Percentiles rank a stretch among this genome's conserved stretches.
These are phyloP conservation scores for Sciurus carolinensis DNA, from an alignment of 2,797 vertebrate species.

Conservation along the genomic window DNA sequence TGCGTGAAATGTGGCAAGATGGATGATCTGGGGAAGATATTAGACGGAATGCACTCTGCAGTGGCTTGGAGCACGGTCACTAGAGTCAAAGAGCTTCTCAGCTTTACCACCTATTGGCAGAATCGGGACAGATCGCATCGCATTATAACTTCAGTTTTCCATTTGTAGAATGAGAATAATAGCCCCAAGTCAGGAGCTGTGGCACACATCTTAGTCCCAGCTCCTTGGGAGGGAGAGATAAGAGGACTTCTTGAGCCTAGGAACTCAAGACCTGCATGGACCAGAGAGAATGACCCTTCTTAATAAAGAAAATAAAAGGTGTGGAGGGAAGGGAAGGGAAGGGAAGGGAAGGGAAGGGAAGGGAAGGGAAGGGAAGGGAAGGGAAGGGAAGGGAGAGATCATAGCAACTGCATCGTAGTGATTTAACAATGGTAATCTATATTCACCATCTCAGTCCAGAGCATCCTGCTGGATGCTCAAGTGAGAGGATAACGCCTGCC, in stretches of 20 bases:
- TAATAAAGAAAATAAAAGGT: neutral
- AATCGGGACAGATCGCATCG: neutral
- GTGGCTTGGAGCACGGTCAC: neutral
- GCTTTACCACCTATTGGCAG: neutral
- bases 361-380: neutral
- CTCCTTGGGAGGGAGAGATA: neutral
- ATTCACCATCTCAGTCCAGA: neutral
- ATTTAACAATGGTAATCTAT: neutral
- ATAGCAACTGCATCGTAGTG: neutral
- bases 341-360: too few relatives aligned
- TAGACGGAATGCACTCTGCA: neutral
- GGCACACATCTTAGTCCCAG: neutral
- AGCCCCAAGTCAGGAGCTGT: neutral
- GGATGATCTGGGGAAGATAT: neutral
- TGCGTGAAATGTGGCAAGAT: neutral
- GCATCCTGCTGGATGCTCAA: neutral
- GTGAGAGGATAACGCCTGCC: neutral
- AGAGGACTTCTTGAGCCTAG: neutral
- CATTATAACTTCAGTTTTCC: neutral
- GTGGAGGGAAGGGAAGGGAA: too few relatives aligned
- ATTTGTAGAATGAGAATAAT: neutral
- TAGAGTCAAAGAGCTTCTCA: neutral
- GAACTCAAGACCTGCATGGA: neutral
- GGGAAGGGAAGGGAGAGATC: neutral
- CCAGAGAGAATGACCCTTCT: neutral